Evolutionary conservation across 2,888 invertebrate genomes (phyloP), one percentile per base, ranked within the genome.

Genomic region (Caradrina kadenii): DNA sequence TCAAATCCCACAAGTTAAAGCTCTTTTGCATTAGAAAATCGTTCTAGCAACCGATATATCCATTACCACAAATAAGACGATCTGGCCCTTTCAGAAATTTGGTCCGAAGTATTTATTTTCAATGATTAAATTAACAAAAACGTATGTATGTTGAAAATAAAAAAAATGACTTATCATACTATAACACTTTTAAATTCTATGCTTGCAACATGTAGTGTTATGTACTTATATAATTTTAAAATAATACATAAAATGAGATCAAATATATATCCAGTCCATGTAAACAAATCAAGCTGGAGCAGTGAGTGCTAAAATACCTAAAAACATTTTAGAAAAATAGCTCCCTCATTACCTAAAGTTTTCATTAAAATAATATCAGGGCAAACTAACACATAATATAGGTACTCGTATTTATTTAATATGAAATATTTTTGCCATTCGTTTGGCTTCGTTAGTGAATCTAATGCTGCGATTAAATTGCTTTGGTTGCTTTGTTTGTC

Each of bases 241-340:
- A 91, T 90, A 93, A 93, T 93, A 94, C 91, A 92, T 90, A 90
- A 88, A 90, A 91, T 95, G 94, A 95, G 94, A 95, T 94, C 94
- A 94, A 91, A 91, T 87, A 89, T 89, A 91, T 91, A 91, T 89
- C 90, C 91, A 92, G 91, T 91, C 90, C 90, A 87, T 88, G 87
- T 88, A 78, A 83, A 87, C 85, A 89, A 89, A 87, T 86, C 86
- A 87, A 88, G 85, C 87, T 87, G 86, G 84, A 87, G 87, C 81
- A 84, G 87, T 86, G 85, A 88, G 87, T 89, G 88, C 88, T 87
- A 88, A 81, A 85, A 86, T 86, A 86, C 85, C 86, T 85, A 87
- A 86, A 85, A 85, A 85, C 73, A 67, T 83, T 81, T 82, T 84
- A 87, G 76, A 88, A 86, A 87, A 87, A 85, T 82, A 86, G 84